Conservation (phyloP, 2,888 invertebrate genomes). For the Leucoma salicis region DNA sequence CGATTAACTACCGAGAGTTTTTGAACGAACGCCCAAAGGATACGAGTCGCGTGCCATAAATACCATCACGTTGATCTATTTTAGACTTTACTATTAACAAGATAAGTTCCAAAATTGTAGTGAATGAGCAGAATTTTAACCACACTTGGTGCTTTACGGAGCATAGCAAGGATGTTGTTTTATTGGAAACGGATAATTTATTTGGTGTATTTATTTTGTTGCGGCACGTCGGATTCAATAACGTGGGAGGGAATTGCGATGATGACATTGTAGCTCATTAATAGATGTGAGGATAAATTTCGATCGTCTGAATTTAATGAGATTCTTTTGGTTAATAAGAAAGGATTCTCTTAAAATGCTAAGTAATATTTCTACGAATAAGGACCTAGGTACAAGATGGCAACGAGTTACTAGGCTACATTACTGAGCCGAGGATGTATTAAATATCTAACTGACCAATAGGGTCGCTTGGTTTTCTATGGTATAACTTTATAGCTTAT, state of each 20-base stretch:
- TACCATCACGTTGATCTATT: conserved; percentile 19
- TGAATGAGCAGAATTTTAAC: conserved; percentile 12
- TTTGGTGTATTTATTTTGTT: conserved; percentile 75
- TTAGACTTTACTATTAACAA: conserved; percentile 23
- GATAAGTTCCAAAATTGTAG: conserved; percentile 39
- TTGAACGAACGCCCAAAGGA: conserved; percentile 61
- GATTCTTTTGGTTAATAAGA: too few species aligned
- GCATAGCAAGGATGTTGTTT: conserved; percentile 68
- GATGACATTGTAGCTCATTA: too few species aligned
- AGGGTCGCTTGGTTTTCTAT: too few species aligned
- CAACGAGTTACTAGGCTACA: too few species aligned
- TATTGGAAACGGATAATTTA: conserved; percentile 80
- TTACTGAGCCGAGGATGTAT: too few species aligned
- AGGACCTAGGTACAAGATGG: too few species aligned
- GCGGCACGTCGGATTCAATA: conserved; percentile 63
- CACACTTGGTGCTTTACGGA: conserved; percentile 44
- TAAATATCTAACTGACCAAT: too few species aligned
- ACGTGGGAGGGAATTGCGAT: conserved; percentile 56
- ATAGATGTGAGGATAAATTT: too few species aligned
- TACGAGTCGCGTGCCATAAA: conserved; percentile 54
- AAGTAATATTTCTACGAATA: too few species aligned
- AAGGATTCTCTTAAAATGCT: too few species aligned
- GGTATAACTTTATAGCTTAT: too few species aligned
- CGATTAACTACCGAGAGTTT: conserved; percentile 70
- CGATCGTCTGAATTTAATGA: too few species aligned